Percentiles rank a stretch among this genome's conserved stretches.
These are phyloP conservation scores for Danio rerio DNA, from an alignment of 2,113 vertebrate species.

Conservation along the genomic window GRCz12tu NC_133177.1:20057501-20058000, in stretches of 20 bases:
- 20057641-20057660: no score
- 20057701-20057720: not conserved
- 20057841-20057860: constrained; percentile 36
- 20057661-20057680: no score
- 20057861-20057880: constrained; percentile 36
- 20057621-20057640: no score
- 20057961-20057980: constrained; percentile 1
- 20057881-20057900: constrained; percentile 28
- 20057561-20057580: no score
- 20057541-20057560: no score
- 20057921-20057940: constrained; percentile 26
- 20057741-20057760: not conserved
- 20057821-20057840: constrained; percentile 39
- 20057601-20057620: no score
- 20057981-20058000: constrained; percentile 35
- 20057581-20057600: no score
- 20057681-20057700: no score
- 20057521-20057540: no score
- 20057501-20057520: no score
- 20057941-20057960: constrained; percentile 34
- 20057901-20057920: constrained; percentile 8
- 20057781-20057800: constrained; percentile 13
- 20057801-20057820: constrained; percentile 28
- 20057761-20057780: constrained; percentile 10
- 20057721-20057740: constrained; percentile 29